phyloP scores from a whole-genome alignment of 2,888 invertebrate species.

The Odiellus spinosus region DNA sequence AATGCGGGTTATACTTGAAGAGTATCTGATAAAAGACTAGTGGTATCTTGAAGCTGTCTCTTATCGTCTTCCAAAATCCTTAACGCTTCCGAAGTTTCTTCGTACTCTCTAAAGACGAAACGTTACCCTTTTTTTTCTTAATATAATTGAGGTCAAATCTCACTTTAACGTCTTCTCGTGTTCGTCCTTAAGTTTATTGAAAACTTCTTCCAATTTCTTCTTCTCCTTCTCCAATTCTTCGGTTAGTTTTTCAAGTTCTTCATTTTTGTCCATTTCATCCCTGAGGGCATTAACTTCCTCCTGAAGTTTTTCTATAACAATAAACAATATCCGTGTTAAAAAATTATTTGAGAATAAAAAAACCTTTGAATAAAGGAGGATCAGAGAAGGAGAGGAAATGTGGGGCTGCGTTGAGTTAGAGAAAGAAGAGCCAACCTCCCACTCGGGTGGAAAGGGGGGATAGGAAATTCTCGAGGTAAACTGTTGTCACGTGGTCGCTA shows the following conservation, averaged over 20 bases:
- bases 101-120: constrained; percentile 29
- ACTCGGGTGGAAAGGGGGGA: too few species aligned
- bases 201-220: constrained; percentile 30
- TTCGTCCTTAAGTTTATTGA: constrained; percentile 32
- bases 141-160: constrained; percentile 7
- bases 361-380: too few species aligned
- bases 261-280: constrained; percentile 29
- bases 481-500: too few species aligned
- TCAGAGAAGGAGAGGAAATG: too few species aligned
- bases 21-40: constrained; percentile 20
- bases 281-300: constrained; percentile 28
- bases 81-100: constrained; percentile 29
- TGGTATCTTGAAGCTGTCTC: constrained; percentile 23
- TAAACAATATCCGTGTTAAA: constrained; percentile 2
- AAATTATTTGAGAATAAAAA: too few species aligned
- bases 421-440: too few species aligned
- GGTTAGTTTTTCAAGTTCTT: constrained; percentile 31
- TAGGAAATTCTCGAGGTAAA: too few species aligned
- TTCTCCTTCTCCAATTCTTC: constrained; percentile 33
- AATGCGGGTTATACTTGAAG: too few species aligned
- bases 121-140: not conserved
- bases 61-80: constrained; percentile 27
- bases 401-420: too few species aligned
- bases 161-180: constrained; percentile 27
- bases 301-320: constrained; percentile 27